A percentile compares a stretch with the other conserved stretches of the same genome.
These are phyloP conservation scores for Archivesica marissinica DNA, from an alignment of 1,140 invertebrate species.

Conservation along the genomic window DNA sequence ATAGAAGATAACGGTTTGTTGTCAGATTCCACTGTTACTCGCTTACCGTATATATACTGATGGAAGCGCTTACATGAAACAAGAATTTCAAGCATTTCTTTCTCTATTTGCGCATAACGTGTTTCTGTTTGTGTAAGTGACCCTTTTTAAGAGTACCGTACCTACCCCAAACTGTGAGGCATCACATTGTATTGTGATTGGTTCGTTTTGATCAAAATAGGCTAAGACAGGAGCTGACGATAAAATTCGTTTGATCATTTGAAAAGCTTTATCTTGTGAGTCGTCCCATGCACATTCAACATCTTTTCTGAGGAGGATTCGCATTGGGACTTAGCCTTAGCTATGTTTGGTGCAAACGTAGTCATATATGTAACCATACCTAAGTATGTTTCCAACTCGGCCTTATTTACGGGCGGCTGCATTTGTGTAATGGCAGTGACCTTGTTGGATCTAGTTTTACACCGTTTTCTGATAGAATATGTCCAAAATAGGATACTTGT, in stretches of 20 bases:
- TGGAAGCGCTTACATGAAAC: conserved; percentile 84
- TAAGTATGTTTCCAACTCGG: conserved; percentile 80
- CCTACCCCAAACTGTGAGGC: conserved; percentile 78
- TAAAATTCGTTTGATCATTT: conserved; percentile 55
- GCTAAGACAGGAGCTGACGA: conserved; percentile 31
- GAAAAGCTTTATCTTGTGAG: conserved; percentile 56
- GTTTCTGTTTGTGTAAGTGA: conserved; percentile 82
- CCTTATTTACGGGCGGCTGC: conserved; percentile 76
- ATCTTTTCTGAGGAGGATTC: conserved; percentile 60
- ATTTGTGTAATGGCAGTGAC: conserved; percentile 81
- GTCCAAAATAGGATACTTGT: conserved; percentile 43
- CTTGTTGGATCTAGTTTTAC: conserved; percentile 82
- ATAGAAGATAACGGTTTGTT: conserved; percentile 63
- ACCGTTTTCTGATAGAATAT: conserved; percentile 71
- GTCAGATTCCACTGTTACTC: conserved; percentile 64
- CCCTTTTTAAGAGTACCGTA: conserved; percentile 82
- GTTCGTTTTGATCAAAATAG: conserved; percentile 59
- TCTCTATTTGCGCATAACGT: conserved; percentile 85
- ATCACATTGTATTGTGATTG: conserved; percentile 60
- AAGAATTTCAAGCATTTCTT: conserved; percentile 84
- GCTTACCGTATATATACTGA: conserved; percentile 77
- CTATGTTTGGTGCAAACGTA: conserved; percentile 80
- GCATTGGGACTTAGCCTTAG: conserved; percentile 62
- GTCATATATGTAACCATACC: conserved; percentile 83
- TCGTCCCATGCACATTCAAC: conserved; percentile 67